These are phyloP conservation scores for Lota lota DNA, from an alignment of 2,113 vertebrate genomes.

Conservation along the genomic window DNA sequence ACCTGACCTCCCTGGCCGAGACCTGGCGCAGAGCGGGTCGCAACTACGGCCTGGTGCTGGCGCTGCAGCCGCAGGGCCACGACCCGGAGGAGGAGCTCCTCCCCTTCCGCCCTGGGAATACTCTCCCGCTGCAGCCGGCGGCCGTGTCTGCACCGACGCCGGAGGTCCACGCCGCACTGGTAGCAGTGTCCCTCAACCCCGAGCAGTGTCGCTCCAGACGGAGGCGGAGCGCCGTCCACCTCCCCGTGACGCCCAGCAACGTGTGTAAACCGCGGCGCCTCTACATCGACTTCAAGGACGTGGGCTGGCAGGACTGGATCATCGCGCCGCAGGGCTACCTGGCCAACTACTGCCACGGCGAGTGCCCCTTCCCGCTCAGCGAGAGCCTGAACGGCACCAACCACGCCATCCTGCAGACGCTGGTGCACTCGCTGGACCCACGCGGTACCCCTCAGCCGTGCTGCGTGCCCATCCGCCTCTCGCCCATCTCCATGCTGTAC, in stretches of 20 bases:
- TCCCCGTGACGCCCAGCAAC: constrained; percentile 51
- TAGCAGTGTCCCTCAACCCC: constrained; percentile 80
- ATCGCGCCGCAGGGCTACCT: constrained; percentile 92
- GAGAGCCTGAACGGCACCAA: constrained; percentile 88
- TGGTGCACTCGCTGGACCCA: constrained; percentile 85
- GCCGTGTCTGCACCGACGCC: constrained; percentile 21
- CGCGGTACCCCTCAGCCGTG: constrained; percentile 80
- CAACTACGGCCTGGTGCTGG: constrained; percentile 74
- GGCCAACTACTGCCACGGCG: constrained; percentile 91
- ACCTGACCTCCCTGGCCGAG: constrained; percentile 71
- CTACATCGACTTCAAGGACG: constrained; percentile 90
- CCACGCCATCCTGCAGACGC: constrained; percentile 90
- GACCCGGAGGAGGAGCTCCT: constrained; percentile 30
- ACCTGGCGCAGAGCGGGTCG: constrained; percentile 53
- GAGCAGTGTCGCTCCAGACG: constrained; percentile 71
- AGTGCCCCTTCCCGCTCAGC: constrained; percentile 84
- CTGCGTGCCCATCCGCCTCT: constrained; percentile 88
- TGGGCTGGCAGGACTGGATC: constrained; percentile 96
- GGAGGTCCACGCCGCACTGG: constrained; percentile 69
- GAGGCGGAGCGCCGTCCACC: constrained; percentile 59
- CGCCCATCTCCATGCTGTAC: constrained; percentile 93
- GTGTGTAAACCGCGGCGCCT: constrained; percentile 84
- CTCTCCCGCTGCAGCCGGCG: background rate
- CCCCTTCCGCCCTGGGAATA: constrained; percentile 17
- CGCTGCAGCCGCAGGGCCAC: constrained; percentile 51